Conservation (phyloP, 2,797 vertebrate genomes). For the Poeciliopsis presidionis region DNA sequence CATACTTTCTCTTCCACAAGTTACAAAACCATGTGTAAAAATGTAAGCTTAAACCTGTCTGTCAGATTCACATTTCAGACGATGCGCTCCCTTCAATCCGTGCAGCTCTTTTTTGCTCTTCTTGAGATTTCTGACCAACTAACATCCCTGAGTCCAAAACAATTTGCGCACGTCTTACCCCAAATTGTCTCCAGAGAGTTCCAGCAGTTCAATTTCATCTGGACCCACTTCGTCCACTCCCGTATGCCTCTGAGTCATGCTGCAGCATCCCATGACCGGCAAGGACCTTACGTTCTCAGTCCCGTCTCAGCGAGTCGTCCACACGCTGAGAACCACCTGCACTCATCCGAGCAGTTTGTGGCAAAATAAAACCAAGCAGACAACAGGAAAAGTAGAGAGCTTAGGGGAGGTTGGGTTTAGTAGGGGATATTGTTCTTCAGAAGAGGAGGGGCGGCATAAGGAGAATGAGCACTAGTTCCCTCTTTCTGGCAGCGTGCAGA, state of each 20-base stretch:
- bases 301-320: constrained; percentile 56
- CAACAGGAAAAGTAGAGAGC: constrained; percentile 40
- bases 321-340: constrained; percentile 78
- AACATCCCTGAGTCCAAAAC: background rate
- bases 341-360: constrained; percentile 57
- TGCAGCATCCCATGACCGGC: constrained; percentile 86
- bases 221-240: constrained; percentile 82
- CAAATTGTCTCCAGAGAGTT: constrained; percentile 70
- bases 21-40: constrained; percentile 33
- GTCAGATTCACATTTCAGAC: background rate
- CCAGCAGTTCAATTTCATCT: constrained; percentile 84
- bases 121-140: background rate
- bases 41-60: background rate
- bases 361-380: constrained; percentile 59
- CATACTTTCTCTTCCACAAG: constrained; percentile 50
- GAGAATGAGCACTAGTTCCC: constrained; percentile 63
- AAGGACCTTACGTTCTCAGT: constrained; percentile 33
- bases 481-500: constrained; percentile 41
- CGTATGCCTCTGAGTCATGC: constrained; percentile 80
- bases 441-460: constrained; percentile 6
- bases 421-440: constrained; percentile 68
- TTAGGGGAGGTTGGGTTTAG: constrained; percentile 44
- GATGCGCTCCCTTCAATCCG: background rate
- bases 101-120: background rate
- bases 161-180: constrained; percentile 74